Percentiles rank a stretch among this genome's conserved stretches.
These are phyloP conservation scores for Xenus cinereus DNA, from an alignment of 2,113 vertebrate genomes.

Conservation along the genomic window DNA sequence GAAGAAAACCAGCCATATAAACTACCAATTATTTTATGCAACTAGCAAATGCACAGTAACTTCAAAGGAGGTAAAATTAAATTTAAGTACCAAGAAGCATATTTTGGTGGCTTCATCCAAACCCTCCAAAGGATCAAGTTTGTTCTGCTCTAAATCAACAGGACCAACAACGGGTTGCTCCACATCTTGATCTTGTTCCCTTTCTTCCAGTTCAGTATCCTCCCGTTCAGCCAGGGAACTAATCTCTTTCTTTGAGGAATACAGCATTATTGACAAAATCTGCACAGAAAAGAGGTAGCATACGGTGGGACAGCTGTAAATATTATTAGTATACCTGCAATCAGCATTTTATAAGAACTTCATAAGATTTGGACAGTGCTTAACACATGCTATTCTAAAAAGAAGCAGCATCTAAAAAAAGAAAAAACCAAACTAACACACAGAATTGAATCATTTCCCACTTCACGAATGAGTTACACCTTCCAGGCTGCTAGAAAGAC, in stretches of 20 bases:
- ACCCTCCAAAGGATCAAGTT: conserved; percentile 89
- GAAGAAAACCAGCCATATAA: background rate
- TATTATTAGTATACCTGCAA: background rate
- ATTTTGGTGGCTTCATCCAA: conserved; percentile 96
- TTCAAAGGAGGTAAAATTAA: background rate
- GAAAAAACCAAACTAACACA: background rate
- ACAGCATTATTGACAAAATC: conserved; percentile 96
- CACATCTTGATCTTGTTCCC: conserved; percentile 81
- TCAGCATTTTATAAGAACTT: background rate
- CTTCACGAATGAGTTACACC: background rate
- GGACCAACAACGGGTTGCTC: conserved; percentile 78
- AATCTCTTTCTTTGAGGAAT: conserved; percentile 93
- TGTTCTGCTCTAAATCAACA: conserved; percentile 79
- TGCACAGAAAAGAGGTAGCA: background rate
- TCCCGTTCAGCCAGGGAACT: conserved; percentile 82
- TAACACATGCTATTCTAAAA: background rate
- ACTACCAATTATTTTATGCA: background rate
- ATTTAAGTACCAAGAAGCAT: conserved; percentile 88
- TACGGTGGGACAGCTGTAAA: background rate
- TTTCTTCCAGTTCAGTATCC: conserved; percentile 74
- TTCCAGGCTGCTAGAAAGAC: background rate
- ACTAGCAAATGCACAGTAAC: background rate
- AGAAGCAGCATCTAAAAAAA: background rate
- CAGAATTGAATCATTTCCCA: background rate
- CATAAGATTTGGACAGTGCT: background rate